These are phyloP conservation scores for Brotula barbata DNA, from an alignment of 2,797 vertebrate species.

Conservation along the genomic window DNA sequence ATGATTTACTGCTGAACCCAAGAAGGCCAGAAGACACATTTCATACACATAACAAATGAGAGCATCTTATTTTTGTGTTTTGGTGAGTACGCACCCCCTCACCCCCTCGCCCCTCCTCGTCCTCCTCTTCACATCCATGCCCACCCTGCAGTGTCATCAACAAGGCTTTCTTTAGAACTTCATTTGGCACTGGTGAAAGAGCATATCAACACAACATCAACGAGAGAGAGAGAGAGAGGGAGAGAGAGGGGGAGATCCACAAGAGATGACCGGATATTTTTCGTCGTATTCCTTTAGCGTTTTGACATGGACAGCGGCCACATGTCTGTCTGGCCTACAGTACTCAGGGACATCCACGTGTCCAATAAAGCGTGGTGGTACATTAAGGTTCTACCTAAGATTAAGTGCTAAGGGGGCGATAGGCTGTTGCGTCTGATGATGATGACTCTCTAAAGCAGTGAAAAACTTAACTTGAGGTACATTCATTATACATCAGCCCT, in stretches of 20 bases:
- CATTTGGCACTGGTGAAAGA: slow-evolving; percentile 27
- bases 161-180: slow-evolving; percentile 27
- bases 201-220: slow-evolving; percentile 30
- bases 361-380: slow-evolving; percentile 48
- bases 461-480: slow-evolving; percentile 74
- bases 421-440: slow-evolving; percentile 30
- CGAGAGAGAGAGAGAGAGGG: slow-evolving; percentile 15
- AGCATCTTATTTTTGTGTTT: background rate
- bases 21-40: background rate
- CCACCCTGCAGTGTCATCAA: slow-evolving; percentile 23
- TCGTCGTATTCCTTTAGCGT: too few species aligned
- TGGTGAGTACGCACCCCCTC: background rate
- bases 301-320: slow-evolving; percentile 54
- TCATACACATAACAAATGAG: background rate
- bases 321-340: slow-evolving; percentile 60
- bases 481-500: slow-evolving; percentile 66
- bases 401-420: slow-evolving; percentile 59
- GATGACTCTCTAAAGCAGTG: slow-evolving; percentile 50
- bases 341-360: slow-evolving; percentile 59
- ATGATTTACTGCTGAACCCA: slow-evolving; percentile 8
- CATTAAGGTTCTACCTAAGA: slow-evolving; percentile 32
- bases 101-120: background rate
- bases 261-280: too few species aligned
- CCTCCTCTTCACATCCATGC: slow-evolving; percentile 22
- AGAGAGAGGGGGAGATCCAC: slow-evolving; percentile 19